Percentiles rank a stretch among this genome's conserved stretches.
phyloP scores from a whole-genome alignment of 2,888 invertebrate species.

The Eupithecia inturbata region DNA sequence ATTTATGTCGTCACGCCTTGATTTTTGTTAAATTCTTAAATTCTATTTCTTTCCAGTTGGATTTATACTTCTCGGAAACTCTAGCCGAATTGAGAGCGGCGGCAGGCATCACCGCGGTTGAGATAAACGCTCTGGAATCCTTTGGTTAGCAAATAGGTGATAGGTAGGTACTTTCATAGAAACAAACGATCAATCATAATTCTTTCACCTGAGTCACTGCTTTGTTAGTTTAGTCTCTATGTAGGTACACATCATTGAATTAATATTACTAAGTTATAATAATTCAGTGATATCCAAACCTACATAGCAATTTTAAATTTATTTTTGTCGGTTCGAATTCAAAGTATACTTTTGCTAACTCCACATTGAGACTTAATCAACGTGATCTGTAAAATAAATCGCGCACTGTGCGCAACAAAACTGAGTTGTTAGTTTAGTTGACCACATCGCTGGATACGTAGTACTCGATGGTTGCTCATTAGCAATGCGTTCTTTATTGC shows the following conservation, averaged over 20 bases:
- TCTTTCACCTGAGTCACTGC: neutral
- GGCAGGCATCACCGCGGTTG: slow-evolving; percentile 71
- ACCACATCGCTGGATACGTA: too few species aligned
- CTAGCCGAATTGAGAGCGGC: slow-evolving; percentile 73
- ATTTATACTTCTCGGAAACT: slow-evolving; percentile 69
- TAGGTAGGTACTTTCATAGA: too few species aligned
- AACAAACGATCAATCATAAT: neutral
- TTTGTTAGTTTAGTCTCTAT: too few species aligned
- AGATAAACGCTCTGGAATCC: slow-evolving; percentile 60
- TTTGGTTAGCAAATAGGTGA: slow-evolving; percentile 53
- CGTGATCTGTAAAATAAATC: neutral
- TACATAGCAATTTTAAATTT: too few species aligned
- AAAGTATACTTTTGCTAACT: neutral
- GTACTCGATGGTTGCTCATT: too few species aligned
- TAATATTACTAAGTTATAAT: too few species aligned
- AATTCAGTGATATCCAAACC: too few species aligned
- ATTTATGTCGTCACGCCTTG: neutral
- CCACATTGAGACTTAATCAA: too few species aligned
- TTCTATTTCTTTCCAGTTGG: slow-evolving; percentile 62
- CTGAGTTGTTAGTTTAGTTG: neutral
- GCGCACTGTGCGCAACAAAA: neutral
- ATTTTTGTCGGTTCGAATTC: too few species aligned
- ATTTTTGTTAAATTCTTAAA: neutral
- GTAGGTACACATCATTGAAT: too few species aligned
- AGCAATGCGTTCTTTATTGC: slow-evolving; percentile 16